A percentile compares a stretch with the other conserved stretches of the same genome.
phyloP scores from a whole-genome alignment of 2,888 invertebrate genomes.

The Timandra comae region DNA sequence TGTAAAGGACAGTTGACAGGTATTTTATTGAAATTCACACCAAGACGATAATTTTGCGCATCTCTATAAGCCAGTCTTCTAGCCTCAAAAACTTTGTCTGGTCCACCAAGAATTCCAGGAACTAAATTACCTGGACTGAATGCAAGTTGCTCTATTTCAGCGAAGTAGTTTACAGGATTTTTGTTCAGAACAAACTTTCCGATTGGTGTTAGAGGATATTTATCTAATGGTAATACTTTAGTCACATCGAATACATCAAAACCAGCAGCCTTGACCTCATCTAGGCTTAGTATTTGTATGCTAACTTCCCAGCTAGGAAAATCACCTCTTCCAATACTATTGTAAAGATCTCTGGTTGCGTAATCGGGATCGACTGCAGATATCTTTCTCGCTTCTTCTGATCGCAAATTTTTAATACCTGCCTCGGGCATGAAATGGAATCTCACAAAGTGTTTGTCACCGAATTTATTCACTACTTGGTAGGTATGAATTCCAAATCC shows the following conservation, averaged over 20 bases:
- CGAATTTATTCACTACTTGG: conserved; percentile 85
- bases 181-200: conserved; percentile 89
- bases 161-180: conserved; percentile 92
- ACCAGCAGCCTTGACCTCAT: conserved; percentile 83
- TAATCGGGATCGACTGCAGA: conserved; percentile 90
- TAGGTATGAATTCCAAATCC: conserved; percentile 94
- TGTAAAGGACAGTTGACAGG: conserved; percentile 95
- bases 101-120: conserved; percentile 92
- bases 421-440: conserved; percentile 93
- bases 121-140: conserved; percentile 91
- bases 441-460: conserved; percentile 85
- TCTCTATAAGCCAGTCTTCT: conserved; percentile 91
- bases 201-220: conserved; percentile 88
- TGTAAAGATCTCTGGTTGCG: conserved; percentile 88
- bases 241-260: conserved; percentile 95
- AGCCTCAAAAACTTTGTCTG: conserved; percentile 92
- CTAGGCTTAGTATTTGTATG: conserved; percentile 88
- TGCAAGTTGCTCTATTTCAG: conserved; percentile 93
- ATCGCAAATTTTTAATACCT: conserved; percentile 85
- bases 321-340: conserved; percentile 85
- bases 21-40: conserved; percentile 91
- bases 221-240: conserved; percentile 85
- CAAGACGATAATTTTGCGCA: conserved; percentile 89
- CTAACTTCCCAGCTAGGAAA: conserved; percentile 85
- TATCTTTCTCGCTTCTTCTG: conserved; percentile 79